Conservation (phyloP, 2,888 invertebrate genomes). For the Euplagia quadripunctaria region DNA sequence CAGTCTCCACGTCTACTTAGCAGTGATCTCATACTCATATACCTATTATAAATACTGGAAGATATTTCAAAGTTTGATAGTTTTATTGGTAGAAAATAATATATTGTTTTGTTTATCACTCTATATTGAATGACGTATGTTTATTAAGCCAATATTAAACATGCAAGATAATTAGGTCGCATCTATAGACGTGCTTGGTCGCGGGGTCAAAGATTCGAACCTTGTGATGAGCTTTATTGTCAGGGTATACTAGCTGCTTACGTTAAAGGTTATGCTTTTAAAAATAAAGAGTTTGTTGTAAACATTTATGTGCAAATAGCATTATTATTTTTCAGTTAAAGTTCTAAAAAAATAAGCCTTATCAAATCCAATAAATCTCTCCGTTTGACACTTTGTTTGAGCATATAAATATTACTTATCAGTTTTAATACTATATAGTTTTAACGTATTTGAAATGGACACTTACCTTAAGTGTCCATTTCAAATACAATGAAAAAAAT, state of each 20-base stretch:
- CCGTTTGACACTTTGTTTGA: too few species aligned
- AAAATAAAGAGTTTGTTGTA: not conserved
- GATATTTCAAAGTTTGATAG: not conserved
- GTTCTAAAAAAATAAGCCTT: not conserved
- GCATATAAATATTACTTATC: too few species aligned
- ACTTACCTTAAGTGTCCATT: too few species aligned
- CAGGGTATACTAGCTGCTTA: conserved; percentile 23
- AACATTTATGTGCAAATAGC: not conserved
- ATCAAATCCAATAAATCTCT: too few species aligned
- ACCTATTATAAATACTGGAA: not conserved
- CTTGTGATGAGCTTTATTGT: conserved; percentile 51
- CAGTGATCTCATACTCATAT: not conserved
- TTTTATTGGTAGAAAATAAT: not conserved
- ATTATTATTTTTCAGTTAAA: not conserved
- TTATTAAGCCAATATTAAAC: conserved; percentile 50
- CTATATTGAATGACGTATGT: conserved; percentile 7
- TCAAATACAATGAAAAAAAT: not conserved
- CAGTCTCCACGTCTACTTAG: too few species aligned
- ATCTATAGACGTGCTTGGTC: conserved; percentile 29
- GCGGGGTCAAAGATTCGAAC: conserved; percentile 49
- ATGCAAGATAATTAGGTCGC: conserved; percentile 48
- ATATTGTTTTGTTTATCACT: not conserved
- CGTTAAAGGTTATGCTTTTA: conserved; percentile 1
- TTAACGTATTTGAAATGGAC: too few species aligned
- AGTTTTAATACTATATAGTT: too few species aligned